A percentile compares a stretch with the other conserved stretches of the same genome.
Evolutionary conservation across 2,888 invertebrate species (phyloP).

Genomic region (Chrysodeixis includens): DNA sequence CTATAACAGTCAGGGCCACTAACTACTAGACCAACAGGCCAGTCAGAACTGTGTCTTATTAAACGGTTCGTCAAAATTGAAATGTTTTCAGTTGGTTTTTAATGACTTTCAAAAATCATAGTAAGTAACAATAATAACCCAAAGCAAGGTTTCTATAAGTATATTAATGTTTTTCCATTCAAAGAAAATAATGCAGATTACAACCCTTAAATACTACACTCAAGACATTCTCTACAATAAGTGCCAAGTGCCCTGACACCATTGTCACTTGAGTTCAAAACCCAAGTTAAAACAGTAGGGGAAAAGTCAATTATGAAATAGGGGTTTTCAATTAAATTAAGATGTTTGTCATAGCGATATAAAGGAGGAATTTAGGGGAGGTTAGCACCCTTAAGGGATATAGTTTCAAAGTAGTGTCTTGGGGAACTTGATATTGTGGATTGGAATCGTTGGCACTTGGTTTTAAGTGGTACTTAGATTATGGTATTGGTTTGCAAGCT

Average conservation of each 20-base stretch:
- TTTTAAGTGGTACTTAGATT: not conserved
- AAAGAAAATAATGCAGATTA: too few species aligned
- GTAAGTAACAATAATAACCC: too few species aligned
- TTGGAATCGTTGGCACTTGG: constrained; percentile 8
- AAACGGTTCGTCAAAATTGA: too few species aligned
- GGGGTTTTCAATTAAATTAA: constrained; percentile 74
- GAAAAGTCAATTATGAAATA: constrained; percentile 78
- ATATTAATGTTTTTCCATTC: too few species aligned
- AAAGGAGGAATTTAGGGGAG: constrained; percentile 40
- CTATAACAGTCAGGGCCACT: too few species aligned
- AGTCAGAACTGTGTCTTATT: too few species aligned
- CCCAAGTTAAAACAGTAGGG: constrained; percentile 57
- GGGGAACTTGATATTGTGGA: constrained; percentile 13
- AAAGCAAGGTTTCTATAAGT: too few species aligned
- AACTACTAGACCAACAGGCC: too few species aligned
- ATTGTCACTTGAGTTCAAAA: constrained; percentile 17
- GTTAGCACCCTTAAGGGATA: constrained; percentile 31
- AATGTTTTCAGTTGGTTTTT: too few species aligned
- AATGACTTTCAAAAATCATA: too few species aligned
- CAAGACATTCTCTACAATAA: not conserved
- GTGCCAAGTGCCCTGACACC: constrained; percentile 2
- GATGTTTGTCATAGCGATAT: constrained; percentile 67
- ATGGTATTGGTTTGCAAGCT: too few species aligned
- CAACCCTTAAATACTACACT: too few species aligned
- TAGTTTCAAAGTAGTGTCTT: constrained; percentile 27